Evolutionary conservation across 2,888 invertebrate species (phyloP), one percentile per base, ranked within the genome.

Genomic region (Melanotus villosus): DNA sequence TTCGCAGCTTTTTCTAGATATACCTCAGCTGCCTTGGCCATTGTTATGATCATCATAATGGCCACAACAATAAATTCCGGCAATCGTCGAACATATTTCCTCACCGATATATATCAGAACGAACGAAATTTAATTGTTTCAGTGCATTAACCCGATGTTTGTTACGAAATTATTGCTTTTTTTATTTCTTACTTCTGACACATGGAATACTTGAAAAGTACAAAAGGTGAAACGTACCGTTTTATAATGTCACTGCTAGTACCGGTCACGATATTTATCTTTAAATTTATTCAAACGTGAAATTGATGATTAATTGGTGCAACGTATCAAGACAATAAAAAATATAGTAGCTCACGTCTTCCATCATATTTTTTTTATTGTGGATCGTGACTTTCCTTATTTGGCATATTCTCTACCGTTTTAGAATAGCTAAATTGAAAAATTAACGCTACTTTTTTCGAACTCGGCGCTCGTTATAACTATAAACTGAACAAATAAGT

Each of bases 1-100:
- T 63, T 63, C 50, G 64, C 45, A 64, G 58, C 59, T 68, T 64
- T 67, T 68, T 41, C n/a, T 30, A 21, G 41, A 68, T 59, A 45
- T 38, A 43, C n/a, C n/a, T 68, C 68, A 68, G 68, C 68, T 68
- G 68, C 64, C 30, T 59, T 54, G 47, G 21, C 59, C 30, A 59
- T 68, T 68, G 64, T 64, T 52, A 38, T 50, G 65, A 38, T 30
- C 50, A 65, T 65, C 57, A 32, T 58, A 65, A 50, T 52, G 36
- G 50, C 32, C 32, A 50, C 58, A 41, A 41, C 36, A 21, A 59
- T 65, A 58, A 60, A 65, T 58, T 36, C 19, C 38, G 32, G n/a
- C 21, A 36, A 47, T 41, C 34, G 9, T 57, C 45, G 34, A 2
- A 2, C 7, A 16, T 38, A 38, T 4, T 50, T 50, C 50, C 50